Evolutionary conservation across 1,140 invertebrate genomes (phyloP).

Genomic region (Goniozus legneri): DNA sequence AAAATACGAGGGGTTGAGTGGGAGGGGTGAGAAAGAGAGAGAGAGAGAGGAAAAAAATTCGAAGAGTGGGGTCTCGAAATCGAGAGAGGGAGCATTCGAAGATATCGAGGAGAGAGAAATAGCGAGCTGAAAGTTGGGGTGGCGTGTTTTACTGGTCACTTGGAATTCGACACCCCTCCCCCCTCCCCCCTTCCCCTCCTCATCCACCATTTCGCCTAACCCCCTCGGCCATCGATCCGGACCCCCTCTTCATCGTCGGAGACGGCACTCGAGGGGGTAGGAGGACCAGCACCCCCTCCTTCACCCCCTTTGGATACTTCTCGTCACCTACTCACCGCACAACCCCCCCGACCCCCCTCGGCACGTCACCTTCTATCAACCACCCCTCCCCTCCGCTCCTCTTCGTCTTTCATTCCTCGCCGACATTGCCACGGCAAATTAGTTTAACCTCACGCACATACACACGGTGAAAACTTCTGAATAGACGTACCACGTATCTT

Average conservation of each 20-base stretch:
- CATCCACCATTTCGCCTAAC: neutral
- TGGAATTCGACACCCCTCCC: conserved; percentile 35
- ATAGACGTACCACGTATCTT: no score
- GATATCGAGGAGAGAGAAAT: conserved; percentile 12
- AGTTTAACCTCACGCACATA: conserved; percentile 34
- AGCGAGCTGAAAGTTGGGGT: conserved; percentile 20
- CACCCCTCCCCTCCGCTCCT: neutral
- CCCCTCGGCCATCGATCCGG: no score
- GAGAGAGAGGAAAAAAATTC: conserved; percentile 12
- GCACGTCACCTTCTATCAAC: neutral
- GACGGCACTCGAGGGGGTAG: no score
- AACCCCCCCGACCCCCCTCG: no score
- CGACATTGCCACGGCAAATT: conserved; percentile 30
- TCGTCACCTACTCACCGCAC: no score
- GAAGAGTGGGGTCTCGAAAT: no score
- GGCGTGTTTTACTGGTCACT: conserved; percentile 38
- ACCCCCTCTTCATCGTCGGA: conserved; percentile 14
- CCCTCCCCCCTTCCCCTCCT: conserved; percentile 1
- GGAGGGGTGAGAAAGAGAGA: neutral
- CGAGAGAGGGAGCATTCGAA: conserved; percentile 11
- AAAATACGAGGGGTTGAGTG: neutral
- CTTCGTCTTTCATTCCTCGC: neutral
- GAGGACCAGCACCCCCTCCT: no score
- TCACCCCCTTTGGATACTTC: no score
- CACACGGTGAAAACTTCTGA: no score